Evolutionary conservation across 1,140 invertebrate species (phyloP).

Genomic region (Papilio polyxenes): DNA sequence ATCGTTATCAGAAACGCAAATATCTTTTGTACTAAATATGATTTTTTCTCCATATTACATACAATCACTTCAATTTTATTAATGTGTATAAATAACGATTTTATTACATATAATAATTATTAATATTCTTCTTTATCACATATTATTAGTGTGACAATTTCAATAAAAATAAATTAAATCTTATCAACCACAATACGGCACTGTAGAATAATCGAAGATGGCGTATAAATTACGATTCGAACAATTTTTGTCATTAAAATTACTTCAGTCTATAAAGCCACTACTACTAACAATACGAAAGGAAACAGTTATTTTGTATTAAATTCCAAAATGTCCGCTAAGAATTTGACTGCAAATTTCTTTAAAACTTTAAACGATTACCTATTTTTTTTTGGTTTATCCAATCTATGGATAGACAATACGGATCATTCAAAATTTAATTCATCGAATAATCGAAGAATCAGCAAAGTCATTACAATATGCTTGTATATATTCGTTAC

Average conservation of each 20-base stretch:
- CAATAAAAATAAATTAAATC: no score
- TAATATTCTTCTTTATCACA: no score
- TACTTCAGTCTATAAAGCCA: background rate
- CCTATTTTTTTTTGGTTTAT: background rate
- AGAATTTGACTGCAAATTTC: background rate
- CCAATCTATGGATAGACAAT: constrained; percentile 6
- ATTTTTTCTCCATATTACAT: no score
- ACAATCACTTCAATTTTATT: no score
- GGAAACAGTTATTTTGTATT: background rate
- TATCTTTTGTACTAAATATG: no score
- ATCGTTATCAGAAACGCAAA: no score
- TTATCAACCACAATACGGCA: background rate
- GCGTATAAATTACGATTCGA: background rate
- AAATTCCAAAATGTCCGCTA: background rate
- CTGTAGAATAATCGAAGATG: background rate
- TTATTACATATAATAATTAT: no score
- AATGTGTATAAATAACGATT: no score
- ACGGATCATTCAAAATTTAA: background rate
- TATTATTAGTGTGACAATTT: no score
- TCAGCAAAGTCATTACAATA: background rate
- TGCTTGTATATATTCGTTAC: constrained; percentile 13
- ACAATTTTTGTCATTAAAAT: background rate
- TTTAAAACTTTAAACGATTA: constrained; percentile 4
- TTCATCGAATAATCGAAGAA: background rate
- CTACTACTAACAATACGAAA: background rate